A percentile compares a stretch with the other conserved stretches of the same genome.
These are phyloP conservation scores for Cremastinae sp. DNA, from an alignment of 2,888 invertebrate genomes.

Conservation along the genomic window DNA sequence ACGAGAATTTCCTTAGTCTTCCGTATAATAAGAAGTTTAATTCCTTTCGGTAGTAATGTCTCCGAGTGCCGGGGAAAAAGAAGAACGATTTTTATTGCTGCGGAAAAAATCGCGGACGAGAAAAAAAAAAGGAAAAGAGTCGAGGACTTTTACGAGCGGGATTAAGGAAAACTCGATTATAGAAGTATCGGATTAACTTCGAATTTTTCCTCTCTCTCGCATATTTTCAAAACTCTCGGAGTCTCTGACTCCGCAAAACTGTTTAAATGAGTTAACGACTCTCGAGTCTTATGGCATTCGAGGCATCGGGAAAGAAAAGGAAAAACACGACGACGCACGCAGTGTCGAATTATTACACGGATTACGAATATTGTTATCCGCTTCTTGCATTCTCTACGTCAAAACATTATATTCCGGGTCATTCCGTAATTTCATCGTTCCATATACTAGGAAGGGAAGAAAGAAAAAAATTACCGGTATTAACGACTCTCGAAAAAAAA, in stretches of 20 bases:
- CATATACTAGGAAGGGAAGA: background rate
- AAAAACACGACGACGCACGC: constrained; percentile 33
- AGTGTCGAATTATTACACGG: constrained; percentile 52
- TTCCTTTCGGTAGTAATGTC: too few species aligned
- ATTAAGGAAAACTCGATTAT: constrained; percentile 70
- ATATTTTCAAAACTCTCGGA: constrained; percentile 13
- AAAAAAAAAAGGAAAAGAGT: constrained; percentile 46
- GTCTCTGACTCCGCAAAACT: constrained; percentile 66
- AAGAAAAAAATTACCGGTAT: background rate
- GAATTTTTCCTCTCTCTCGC: constrained; percentile 30
- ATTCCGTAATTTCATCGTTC: constrained; percentile 12
- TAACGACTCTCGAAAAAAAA: constrained; percentile 10
- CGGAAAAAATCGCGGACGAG: constrained; percentile 45
- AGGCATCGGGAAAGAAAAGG: constrained; percentile 44
- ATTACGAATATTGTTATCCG: constrained; percentile 58
- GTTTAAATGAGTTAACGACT: constrained; percentile 70
- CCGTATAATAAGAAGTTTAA: too few species aligned
- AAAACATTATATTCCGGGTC: constrained; percentile 2
- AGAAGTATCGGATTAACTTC: constrained; percentile 73
- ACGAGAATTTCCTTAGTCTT: too few species aligned
- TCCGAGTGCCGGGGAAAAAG: too few species aligned
- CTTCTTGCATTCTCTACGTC: constrained; percentile 27
- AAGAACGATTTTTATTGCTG: constrained; percentile 60
- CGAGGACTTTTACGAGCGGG: constrained; percentile 64
- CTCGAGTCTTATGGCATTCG: constrained; percentile 45